Conservation (phyloP, 2,888 invertebrate genomes). For the Hirtodrosophila trivittata region DNA sequence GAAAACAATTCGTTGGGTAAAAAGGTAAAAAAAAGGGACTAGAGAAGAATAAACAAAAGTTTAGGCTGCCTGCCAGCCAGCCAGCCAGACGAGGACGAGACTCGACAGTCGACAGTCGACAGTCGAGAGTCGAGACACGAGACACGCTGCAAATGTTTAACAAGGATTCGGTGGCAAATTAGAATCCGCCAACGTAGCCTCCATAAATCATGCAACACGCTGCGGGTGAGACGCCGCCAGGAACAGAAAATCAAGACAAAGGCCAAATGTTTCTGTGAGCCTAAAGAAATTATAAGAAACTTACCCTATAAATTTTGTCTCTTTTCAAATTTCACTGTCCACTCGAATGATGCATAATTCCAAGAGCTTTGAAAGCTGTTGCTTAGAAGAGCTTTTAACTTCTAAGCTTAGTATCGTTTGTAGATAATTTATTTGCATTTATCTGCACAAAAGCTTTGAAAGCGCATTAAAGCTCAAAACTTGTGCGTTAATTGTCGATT, state of each 20-base stretch:
- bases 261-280: slow-evolving; percentile 30
- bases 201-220: slow-evolving; percentile 75
- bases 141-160: no score
- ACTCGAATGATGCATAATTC: no score
- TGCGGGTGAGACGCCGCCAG: slow-evolving; percentile 13
- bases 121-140: no score
- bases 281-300: slow-evolving; percentile 28
- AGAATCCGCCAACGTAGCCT: slow-evolving; percentile 69
- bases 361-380: no score
- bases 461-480: not conserved
- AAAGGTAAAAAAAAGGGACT: slow-evolving; percentile 41
- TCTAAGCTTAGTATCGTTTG: no score
- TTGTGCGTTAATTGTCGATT: no score
- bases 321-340: no score
- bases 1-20: slow-evolving; percentile 54
- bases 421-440: no score
- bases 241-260: slow-evolving; percentile 47
- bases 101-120: no score
- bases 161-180: slow-evolving; percentile 72
- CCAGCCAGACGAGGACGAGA: slow-evolving; percentile 51
- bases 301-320: not conserved
- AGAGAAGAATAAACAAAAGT: slow-evolving; percentile 55
- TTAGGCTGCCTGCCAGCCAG: slow-evolving; percentile 61
- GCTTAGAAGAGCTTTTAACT: no score
- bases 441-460: not conserved